Percentiles rank a stretch among this genome's conserved stretches.
Evolutionary conservation across 2,888 invertebrate species (phyloP).

Genomic region (Megastigmus dorsalis): DNA sequence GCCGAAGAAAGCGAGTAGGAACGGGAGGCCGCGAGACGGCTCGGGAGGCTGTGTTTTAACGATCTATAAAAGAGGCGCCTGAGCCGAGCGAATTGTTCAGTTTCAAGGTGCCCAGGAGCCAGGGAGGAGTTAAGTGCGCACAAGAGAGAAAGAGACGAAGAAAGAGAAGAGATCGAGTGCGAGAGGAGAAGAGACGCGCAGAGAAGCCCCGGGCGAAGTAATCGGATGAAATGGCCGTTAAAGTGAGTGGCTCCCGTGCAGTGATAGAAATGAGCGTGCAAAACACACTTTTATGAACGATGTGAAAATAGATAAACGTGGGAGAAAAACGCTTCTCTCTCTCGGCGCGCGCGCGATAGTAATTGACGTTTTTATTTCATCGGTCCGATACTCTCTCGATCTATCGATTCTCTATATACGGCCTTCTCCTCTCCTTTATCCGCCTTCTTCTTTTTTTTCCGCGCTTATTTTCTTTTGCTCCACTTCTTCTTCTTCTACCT

Average conservation of each 20-base stretch:
- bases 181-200: too few relatives aligned
- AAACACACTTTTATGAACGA: slow-evolving; percentile 51
- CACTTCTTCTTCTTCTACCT: background rate
- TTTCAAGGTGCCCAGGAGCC: slow-evolving; percentile 35
- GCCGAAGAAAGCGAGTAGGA: slow-evolving; percentile 13
- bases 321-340: too few relatives aligned
- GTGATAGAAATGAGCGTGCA: slow-evolving; percentile 44
- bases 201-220: slow-evolving; percentile 29
- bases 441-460: background rate
- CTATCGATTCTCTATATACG: too few relatives aligned
- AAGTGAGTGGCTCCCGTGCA: slow-evolving; percentile 52
- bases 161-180: too few relatives aligned
- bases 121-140: background rate
- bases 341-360: background rate
- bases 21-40: too few relatives aligned
- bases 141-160: background rate
- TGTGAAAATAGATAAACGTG: slow-evolving; percentile 40
- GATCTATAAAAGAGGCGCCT: slow-evolving; percentile 58
- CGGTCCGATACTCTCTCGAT: background rate
- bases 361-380: slow-evolving; percentile 45
- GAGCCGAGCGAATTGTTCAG: slow-evolving; percentile 53
- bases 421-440: too few relatives aligned
- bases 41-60: slow-evolving; percentile 37
- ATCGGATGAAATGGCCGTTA: slow-evolving; percentile 54
- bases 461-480: background rate